Base-by-base conservation (phyloP, 2,888 invertebrate genomes). In the Noctua pronuba region DNA sequence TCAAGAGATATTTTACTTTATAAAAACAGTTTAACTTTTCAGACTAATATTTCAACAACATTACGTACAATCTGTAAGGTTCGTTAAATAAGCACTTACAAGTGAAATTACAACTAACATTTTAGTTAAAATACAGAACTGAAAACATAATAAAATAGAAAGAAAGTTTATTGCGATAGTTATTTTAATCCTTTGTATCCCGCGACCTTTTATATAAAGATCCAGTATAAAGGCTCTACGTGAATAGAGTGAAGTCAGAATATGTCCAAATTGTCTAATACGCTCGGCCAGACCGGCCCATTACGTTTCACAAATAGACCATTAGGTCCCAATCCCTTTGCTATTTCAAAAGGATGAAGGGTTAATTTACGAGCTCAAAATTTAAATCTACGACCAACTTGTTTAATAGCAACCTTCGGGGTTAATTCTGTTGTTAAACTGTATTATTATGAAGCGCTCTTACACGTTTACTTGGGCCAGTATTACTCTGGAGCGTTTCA, bases 321-420 rank as follows among this genome's bases (percentile, higher is more conserved):
- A 95, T 96, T 96, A 95, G 94, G 94, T 94, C 95, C 95, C 95
- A 95, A 95, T 95, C 96, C 96, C 95, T 96, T 95, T 93, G 95
- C 96, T 95, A 95, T 96, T 96, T 95, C 95, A 95, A 95, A 96
- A 96, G 96, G 96, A 95, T 95, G 96, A 95, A 95, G 96, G 96
- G 96, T 96, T 96, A 96, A 96, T 96, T 96, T 96, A 96, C 93
- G 95, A 95, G 95, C 96, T 95, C 94, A 95, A 96, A 96, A 96
- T 96, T 96, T 96, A 96, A 96, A 96, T 96, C 95, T 96, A 96
- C 95, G 94, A 92, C 93, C 94, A 95, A 95, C 94, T 96, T 95
- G 95, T 95, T 94, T 95, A 95, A 96, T 94, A 93, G 94, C 92
- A 94, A 94, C 94, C 94, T 93, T 90, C 90, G 93, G 95, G 94